phyloP scores from a whole-genome alignment of 2,888 invertebrate genomes.

The Frankliniella intonsa region DNA sequence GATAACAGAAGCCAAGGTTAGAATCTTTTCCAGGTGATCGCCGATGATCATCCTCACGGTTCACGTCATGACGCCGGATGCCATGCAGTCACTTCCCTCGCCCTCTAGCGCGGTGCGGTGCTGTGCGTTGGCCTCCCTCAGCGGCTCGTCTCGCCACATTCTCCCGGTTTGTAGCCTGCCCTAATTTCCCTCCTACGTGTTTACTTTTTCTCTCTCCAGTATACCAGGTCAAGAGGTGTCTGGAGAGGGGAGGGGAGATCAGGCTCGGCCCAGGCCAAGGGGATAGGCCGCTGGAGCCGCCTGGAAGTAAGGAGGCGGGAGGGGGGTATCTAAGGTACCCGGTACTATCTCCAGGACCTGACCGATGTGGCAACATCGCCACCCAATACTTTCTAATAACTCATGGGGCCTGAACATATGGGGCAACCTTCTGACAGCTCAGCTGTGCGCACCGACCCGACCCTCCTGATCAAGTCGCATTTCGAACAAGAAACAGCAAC shows the following conservation, averaged over 20 bases:
- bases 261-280: neutral
- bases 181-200: neutral
- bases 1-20: no score
- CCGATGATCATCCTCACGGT: no score
- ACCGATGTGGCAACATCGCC: slow-evolving; percentile 3
- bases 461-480: no score
- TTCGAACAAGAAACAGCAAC: no score
- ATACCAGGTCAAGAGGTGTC: neutral
- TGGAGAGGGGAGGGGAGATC: neutral
- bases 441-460: neutral
- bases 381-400: slow-evolving; percentile 8
- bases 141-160: neutral
- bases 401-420: neutral
- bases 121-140: neutral
- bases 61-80: no score
- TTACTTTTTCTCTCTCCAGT: neutral
- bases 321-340: neutral
- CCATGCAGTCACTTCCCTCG: no score
- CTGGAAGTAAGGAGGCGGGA: neutral
- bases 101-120: no score
- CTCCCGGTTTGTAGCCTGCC: neutral
- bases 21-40: no score
- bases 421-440: neutral
- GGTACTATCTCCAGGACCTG: neutral
- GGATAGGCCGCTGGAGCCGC: neutral